phyloP scores from a whole-genome alignment of 1,140 invertebrate genomes.

The Proctacanthus coquilletti region DNA sequence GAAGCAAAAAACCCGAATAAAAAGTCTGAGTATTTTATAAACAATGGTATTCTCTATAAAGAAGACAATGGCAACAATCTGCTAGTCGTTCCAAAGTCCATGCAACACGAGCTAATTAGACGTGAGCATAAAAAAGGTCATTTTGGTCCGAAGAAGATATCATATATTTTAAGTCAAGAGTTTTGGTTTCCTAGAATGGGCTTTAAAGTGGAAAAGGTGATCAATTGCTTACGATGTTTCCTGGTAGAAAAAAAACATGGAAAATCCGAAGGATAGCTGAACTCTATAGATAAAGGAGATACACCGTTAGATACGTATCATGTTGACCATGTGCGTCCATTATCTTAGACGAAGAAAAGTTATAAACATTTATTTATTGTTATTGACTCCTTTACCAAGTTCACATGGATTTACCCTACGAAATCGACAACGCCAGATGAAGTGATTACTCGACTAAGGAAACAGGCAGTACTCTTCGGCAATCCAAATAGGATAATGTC shows the following conservation, averaged over 20 bases:
- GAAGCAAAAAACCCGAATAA: background rate
- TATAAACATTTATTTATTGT: slow-evolving; percentile 27
- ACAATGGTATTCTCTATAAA: background rate
- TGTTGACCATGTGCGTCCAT: slow-evolving; percentile 15
- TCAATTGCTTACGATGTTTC: slow-evolving; percentile 20
- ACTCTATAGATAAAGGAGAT: slow-evolving; percentile 17
- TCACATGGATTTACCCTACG: slow-evolving; percentile 21
- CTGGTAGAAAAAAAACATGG: slow-evolving; percentile 15
- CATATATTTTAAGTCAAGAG: slow-evolving; percentile 11
- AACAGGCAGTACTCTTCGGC: slow-evolving; percentile 17
- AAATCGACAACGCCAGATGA: background rate
- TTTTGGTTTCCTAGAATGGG: too few species aligned
- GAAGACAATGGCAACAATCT: background rate
- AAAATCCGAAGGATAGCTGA: slow-evolving; percentile 24
- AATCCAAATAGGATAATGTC: slow-evolving; percentile 21
- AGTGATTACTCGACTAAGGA: slow-evolving; percentile 10
- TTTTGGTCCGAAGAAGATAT: slow-evolving; percentile 7
- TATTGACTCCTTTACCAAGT: slow-evolving; percentile 28
- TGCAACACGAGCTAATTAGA: slow-evolving; percentile 1
- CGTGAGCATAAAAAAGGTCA: slow-evolving; percentile 9
- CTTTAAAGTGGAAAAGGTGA: too few species aligned
- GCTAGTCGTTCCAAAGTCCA: slow-evolving; percentile 1
- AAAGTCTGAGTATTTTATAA: background rate
- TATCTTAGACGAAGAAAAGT: slow-evolving; percentile 19
- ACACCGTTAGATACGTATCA: slow-evolving; percentile 11